phyloP scores from a whole-genome alignment of 1,140 invertebrate genomes.

The Stegodyphus mimosarum region DNA sequence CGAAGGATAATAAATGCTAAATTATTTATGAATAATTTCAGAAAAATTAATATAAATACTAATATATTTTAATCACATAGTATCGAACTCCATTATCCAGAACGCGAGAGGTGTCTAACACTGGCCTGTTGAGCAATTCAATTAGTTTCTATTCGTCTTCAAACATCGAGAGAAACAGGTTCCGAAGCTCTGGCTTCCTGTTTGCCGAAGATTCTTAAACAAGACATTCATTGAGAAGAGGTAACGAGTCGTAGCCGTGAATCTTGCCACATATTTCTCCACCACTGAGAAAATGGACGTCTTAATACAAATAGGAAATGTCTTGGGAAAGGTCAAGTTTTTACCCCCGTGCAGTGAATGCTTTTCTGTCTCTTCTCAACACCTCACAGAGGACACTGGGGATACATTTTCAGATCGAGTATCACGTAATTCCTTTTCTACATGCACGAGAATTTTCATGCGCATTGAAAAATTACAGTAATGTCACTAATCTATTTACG shows the following conservation, averaged over 20 bases:
- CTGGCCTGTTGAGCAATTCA: too few species aligned
- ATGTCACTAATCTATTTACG: too few species aligned
- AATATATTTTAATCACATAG: too few species aligned
- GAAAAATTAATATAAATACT: too few species aligned
- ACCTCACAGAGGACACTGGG: constrained; percentile 28
- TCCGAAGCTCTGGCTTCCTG: constrained; percentile 31
- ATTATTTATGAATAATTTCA: too few species aligned
- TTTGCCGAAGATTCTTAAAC: constrained; percentile 10
- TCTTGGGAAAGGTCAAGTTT: constrained; percentile 56
- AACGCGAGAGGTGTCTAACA: too few species aligned
- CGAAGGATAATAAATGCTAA: too few species aligned
- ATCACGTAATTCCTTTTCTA: background rate
- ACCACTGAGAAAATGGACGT: constrained; percentile 17
- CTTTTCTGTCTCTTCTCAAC: constrained; percentile 6
- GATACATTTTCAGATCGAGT: constrained; percentile 30
- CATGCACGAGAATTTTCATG: background rate
- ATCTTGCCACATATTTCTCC: constrained; percentile 54
- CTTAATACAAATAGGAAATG: constrained; percentile 30
- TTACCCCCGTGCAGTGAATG: constrained; percentile 15
- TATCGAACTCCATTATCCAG: too few species aligned
- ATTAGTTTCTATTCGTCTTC: too few species aligned
- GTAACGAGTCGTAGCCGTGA: constrained; percentile 59
- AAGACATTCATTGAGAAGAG: constrained; percentile 46
- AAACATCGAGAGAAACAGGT: background rate
- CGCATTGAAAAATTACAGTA: too few species aligned